A percentile compares a stretch with the other conserved stretches of the same genome.
Conservation (phyloP, 2,797 vertebrate species). For the Sarcoramphus papa region DNA sequence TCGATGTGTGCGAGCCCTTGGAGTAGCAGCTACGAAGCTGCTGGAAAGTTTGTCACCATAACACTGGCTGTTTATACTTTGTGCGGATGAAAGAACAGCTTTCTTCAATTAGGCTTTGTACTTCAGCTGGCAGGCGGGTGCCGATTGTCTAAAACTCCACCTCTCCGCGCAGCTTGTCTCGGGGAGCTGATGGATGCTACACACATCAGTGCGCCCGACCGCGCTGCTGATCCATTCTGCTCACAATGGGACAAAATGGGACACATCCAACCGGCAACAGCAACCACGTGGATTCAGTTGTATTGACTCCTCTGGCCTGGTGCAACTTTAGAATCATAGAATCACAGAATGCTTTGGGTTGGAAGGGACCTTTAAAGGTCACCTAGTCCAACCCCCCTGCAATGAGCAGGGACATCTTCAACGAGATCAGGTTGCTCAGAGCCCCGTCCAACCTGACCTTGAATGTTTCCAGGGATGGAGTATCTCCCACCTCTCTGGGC, state of each 20-base stretch:
- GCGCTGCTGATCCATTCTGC: neutral
- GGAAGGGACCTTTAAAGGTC: neutral
- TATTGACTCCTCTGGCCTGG: neutral
- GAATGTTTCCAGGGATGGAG: neutral
- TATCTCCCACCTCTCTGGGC: too few relatives aligned
- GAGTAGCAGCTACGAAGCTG: slow-evolving; percentile 47
- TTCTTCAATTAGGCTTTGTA: slow-evolving; percentile 62
- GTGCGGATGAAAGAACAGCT: slow-evolving; percentile 60
- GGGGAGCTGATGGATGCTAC: neutral
- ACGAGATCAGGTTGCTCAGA: neutral
- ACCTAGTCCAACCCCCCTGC: neutral
- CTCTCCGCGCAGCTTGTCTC: neutral
- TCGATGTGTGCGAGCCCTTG: slow-evolving; percentile 1
- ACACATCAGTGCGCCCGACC: neutral
- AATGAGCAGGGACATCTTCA: accelerated
- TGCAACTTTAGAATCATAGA: neutral
- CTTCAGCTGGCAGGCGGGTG: slow-evolving; percentile 40
- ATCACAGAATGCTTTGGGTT: neutral
- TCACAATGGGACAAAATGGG: accelerated
- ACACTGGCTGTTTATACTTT: slow-evolving; percentile 53
- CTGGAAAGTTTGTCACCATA: slow-evolving; percentile 65
- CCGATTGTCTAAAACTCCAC: slow-evolving; percentile 26
- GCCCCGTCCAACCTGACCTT: neutral
- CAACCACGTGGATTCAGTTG: neutral
- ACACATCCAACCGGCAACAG: neutral